phyloP scores from a whole-genome alignment of 2,888 invertebrate species.

The Hypercompe scribonia region DNA sequence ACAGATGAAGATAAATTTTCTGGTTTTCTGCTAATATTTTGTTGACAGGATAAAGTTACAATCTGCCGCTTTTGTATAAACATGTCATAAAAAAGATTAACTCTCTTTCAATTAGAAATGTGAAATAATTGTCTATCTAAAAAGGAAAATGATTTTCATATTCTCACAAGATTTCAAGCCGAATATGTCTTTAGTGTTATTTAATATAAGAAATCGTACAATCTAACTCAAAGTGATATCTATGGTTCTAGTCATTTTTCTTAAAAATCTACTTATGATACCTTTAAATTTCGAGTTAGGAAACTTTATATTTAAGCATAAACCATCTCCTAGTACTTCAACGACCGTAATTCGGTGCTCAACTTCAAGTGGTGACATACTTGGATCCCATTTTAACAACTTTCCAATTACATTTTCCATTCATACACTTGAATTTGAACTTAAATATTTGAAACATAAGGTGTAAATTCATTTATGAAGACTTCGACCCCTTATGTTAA shows the following conservation, averaged over 20 bases:
- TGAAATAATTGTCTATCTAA: neutral
- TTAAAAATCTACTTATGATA: conserved; percentile 32
- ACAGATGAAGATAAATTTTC: conserved; percentile 7
- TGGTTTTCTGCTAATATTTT: conserved; percentile 20
- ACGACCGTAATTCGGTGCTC: neutral
- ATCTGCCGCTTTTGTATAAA: neutral
- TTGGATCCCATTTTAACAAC: neutral
- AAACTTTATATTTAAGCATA: conserved; percentile 13
- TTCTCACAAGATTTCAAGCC: conserved; percentile 13
- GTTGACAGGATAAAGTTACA: neutral
- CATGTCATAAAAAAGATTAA: neutral
- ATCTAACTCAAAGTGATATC: conserved; percentile 36
- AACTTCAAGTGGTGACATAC: neutral
- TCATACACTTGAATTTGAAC: neutral
- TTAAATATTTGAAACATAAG: neutral
- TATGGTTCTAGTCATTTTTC: conserved; percentile 57
- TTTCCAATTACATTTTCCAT: neutral
- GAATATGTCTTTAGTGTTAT: conserved; percentile 1
- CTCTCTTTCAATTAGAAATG: neutral
- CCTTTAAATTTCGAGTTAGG: conserved; percentile 15
- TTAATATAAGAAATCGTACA: conserved; percentile 6
- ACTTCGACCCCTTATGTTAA: neutral
- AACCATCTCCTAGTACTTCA: conserved; percentile 8
- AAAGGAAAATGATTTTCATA: neutral
- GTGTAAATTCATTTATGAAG: neutral